Conservation (phyloP, 2,888 invertebrate genomes). For the Drosophila picticornis region DNA sequence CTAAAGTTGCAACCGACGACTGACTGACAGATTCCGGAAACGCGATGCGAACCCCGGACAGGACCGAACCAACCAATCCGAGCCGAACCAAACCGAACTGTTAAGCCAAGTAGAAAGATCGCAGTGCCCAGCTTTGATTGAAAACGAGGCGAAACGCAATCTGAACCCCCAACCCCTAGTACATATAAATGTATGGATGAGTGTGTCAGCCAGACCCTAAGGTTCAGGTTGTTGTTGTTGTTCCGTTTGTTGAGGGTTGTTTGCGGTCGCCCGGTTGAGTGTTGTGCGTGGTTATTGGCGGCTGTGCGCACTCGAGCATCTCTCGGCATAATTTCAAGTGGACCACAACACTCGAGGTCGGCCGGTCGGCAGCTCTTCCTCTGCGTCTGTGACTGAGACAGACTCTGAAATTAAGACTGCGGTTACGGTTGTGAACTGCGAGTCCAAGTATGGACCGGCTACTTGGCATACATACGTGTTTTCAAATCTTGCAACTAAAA, state of each 20-base stretch:
- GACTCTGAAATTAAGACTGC: conserved; percentile 2
- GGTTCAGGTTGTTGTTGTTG: conserved; percentile 46
- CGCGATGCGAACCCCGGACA: conserved; percentile 26
- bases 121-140: conserved; percentile 68
- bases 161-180: conserved; percentile 49
- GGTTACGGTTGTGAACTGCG: conserved; percentile 4
- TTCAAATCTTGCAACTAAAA: not conserved
- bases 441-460: conserved; percentile 16
- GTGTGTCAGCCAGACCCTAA: conserved; percentile 17
- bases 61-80: not conserved
- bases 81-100: conserved; percentile 28
- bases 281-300: conserved; percentile 75
- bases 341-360: conserved; percentile 72
- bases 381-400: conserved; percentile 6
- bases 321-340: conserved; percentile 79
- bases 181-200: not conserved
- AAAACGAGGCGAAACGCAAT: conserved; percentile 36
- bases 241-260: conserved; percentile 67
- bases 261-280: conserved; percentile 71
- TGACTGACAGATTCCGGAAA: conserved; percentile 67
- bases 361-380: conserved; percentile 32
- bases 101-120: conserved; percentile 76
- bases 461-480: conserved; percentile 41
- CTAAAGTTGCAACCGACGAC: conserved; percentile 45
- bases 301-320: conserved; percentile 78